Conservation (phyloP, 2,113 vertebrate species). For the Channa argus region DNA sequence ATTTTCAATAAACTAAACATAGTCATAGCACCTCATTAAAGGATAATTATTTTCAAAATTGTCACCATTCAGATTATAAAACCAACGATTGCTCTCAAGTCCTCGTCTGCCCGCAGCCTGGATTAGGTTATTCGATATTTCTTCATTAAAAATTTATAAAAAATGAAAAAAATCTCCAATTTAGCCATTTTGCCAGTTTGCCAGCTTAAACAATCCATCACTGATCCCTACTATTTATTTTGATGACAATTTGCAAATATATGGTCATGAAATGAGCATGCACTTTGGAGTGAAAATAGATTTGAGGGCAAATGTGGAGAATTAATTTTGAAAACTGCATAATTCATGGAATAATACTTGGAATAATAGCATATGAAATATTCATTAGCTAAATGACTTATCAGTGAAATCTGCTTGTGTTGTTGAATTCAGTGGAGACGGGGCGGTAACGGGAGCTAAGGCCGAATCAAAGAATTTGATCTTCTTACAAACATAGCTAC, state of each 20-base stretch:
- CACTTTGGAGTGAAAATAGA: constrained; percentile 47
- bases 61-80: too few species aligned
- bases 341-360: constrained; percentile 76
- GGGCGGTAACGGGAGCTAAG: constrained; percentile 38
- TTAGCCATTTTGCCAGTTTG: too few species aligned
- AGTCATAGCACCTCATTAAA: background rate
- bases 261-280: constrained; percentile 34
- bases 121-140: too few species aligned
- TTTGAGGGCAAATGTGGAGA: constrained; percentile 62
- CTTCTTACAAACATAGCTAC: constrained; percentile 41
- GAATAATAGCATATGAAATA: constrained; percentile 78
- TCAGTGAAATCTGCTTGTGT: constrained; percentile 70
- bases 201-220: background rate
- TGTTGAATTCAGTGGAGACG: constrained; percentile 65
- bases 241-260: constrained; percentile 53
- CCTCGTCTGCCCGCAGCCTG: too few species aligned
- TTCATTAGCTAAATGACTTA: constrained; percentile 75
- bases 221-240: constrained; percentile 45
- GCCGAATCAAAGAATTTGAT: constrained; percentile 53
- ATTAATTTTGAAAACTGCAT: constrained; percentile 70
- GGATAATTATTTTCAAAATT: background rate
- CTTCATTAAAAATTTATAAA: too few species aligned
- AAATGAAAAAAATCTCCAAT: too few species aligned
- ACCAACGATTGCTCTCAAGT: too few species aligned
- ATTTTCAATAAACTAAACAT: background rate